phyloP scores from a whole-genome alignment of 2,113 vertebrate species.

The Melanostigma gelatinosum region DNA sequence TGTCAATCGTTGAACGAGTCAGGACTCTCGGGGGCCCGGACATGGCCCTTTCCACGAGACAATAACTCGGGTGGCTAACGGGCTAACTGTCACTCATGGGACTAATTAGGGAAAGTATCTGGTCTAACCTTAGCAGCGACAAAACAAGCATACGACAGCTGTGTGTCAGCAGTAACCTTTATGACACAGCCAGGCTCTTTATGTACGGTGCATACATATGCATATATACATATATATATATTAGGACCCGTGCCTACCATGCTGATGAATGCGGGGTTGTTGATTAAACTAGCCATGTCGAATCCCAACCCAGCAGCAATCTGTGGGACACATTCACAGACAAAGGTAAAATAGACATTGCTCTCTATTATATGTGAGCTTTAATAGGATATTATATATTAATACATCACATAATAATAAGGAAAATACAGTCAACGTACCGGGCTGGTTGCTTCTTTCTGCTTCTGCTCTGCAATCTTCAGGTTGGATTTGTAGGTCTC shows the following conservation, averaged over 20 bases:
- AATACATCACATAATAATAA: neutral
- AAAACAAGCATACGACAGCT: conserved; percentile 18
- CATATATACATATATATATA: too few relatives aligned
- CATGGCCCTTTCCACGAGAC: conserved; percentile 7
- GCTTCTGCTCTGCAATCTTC: conserved; percentile 97
- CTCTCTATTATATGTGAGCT: too few relatives aligned
- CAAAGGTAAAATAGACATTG: neutral
- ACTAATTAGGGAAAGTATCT: conserved; percentile 34
- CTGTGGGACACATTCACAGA: conserved; percentile 73
- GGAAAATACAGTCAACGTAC: conserved; percentile 81
- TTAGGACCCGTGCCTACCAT: conserved; percentile 86
- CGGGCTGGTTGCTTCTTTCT: conserved; percentile 91
- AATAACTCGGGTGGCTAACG: conserved; percentile 29
- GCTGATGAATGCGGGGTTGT: conserved; percentile 98
- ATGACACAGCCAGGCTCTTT: neutral
- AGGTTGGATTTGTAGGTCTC: conserved; percentile 97
- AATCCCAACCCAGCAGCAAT: conserved; percentile 93
- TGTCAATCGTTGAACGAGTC: conserved; percentile 41
- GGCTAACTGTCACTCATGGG: conserved; percentile 21
- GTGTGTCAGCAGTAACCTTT: conserved; percentile 1
- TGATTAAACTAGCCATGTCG: conserved; percentile 98
- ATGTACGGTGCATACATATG: neutral
- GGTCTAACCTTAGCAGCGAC: conserved; percentile 10
- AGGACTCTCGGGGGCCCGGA: neutral
- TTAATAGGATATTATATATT: neutral